Base-by-base conservation (phyloP, 2,888 invertebrate species). In the Tenthredo mesomela region DNA sequence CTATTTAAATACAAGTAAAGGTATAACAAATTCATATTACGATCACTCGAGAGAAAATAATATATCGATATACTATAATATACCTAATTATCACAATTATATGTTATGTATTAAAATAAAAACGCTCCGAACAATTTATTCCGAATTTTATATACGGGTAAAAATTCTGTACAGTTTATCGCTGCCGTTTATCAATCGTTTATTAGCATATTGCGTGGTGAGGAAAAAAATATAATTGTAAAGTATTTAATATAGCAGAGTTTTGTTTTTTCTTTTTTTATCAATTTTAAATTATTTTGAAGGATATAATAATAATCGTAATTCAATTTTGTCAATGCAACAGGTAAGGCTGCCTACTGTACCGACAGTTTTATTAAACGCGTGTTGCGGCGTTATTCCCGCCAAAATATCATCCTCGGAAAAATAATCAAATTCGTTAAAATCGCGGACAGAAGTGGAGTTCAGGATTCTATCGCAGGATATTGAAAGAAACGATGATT, bases 1-100 rank as follows among this genome's bases (percentile, higher is more conserved):
- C 54, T n/a, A 54, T 54, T n/a, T 54, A 54, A n/a, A n/a, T 54
- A 54, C 54, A 54, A 54, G 54, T n/a, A n/a, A n/a, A n/a, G n/a
- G n/a, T n/a, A 1, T 54, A 54, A 54, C 54, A 54, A n/a, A 54
- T 1, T 54, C 54, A 54, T 7, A n/a, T n/a, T n/a, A 7, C 1
- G 7, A 54, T 54, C 7, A 7, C n/a, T n/a, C 47, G 12, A 4
- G 12, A 4, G n/a, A n/a, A n/a, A 54, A 54, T 54, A 54, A 54
- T 54, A 7, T n/a, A 54, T n/a, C 54, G 2, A 7, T 54, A 7
- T 54, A n/a, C n/a, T n/a, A n/a, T n/a, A n/a, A n/a, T n/a, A 7
- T n/a, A 54, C 6, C 54, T 54, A 54, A 54, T 54, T n/a, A 54
- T n/a, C 54, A 54, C n/a, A 7, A n/a, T 54, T 54, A 54, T 54